Base-by-base conservation (phyloP, 2,888 invertebrate species). In the Eupelmus urozonus region DNA sequence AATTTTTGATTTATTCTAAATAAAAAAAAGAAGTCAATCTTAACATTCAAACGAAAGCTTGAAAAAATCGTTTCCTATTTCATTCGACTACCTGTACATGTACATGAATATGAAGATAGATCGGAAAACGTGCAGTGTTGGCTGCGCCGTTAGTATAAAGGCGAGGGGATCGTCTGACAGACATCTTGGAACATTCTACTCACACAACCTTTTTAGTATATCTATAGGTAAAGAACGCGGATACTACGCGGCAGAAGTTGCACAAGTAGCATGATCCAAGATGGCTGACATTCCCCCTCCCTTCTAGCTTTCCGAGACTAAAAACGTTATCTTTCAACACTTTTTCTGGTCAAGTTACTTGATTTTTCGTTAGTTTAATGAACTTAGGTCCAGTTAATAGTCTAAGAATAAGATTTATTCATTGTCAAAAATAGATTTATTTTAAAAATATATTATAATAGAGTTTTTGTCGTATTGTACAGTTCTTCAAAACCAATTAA, bases 121-220 rank as follows among this genome's bases (percentile, higher is more conserved):
- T n/a, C 27, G 69, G 29, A 53, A 55, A 42, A 45, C 11, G 13
- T 57, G 49, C 18, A 70, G 5, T 18, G 53, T 63, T 57, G 29
- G 34, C 45, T 55, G 3, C n/a, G 20, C 18, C 49, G 51, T n/a
- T n/a, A n/a, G n/a, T n/a, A 25, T 25, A 18, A 65, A 59, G 25
- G 40, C 40, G 34, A 55, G 45, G 63, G 57, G 62, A 60, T 59
- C n/a, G 23, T 18, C 42, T 76, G 71, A 59, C 66, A 66, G 76
- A 66, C 66, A 72, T 72, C 77, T 72, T 60, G 53, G 59, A 76
- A 72, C 60, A 60, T 72, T 77, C 66, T 66, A 72, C 71, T 23
- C 27, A 53, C 59, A 42, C 73, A 59, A 18, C 49, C 45, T 18
- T 74, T 74, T 57, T 63, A 49, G 49, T 49, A 49, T 57, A 51